Base-by-base conservation (phyloP, 2,888 invertebrate species). In the Venusia cambrica region DNA sequence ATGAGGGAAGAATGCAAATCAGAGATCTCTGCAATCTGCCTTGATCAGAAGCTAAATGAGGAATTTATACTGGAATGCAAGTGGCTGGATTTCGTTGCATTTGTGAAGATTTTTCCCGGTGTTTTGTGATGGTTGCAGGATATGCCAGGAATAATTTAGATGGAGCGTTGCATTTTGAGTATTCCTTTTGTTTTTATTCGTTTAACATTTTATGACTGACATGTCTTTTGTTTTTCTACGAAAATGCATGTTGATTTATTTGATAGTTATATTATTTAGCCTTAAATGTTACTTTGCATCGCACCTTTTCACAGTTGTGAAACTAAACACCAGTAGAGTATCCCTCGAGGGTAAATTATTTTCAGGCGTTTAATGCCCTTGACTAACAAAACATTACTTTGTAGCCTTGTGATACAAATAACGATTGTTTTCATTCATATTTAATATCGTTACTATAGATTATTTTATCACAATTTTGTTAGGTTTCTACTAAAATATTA, bases 41-140 rank as follows among this genome's bases (percentile, higher is more conserved):
- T 64, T 70, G 73, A 75, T 76, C 73, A 69, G 68, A 55, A 66
- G 63, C 62, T 64, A 78, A 84, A 85, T 74, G 81, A 68, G 71
- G 56, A 66, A 65, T 81, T 84, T 84, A 84, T 84, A 73, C 84
- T 76, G 71, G 72, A 73, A 73, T 69, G 68, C 64, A 67, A 59
- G 57, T 54, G 58, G 56, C 51, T 51, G 70, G 62, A 69, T 48
- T 45, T 66, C 65, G 57, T 51, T 54, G 49, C 57, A 49, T 53
- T 54, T 45, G 51, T 46, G 40, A 46, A 48, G 48, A 54, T 58
- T 61, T 62, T 54, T 57, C 49, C 49, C 50, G 19, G 17, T 38
- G 52, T 58, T 58, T 55, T 4, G 39, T 19, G 48, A 39, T 44
- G 32, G 17, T 29, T 32, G 39, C 12, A 45, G 22, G 48, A 31